phyloP scores from a whole-genome alignment of 2,797 vertebrate species.

The Phylloscopus collybita region DNA sequence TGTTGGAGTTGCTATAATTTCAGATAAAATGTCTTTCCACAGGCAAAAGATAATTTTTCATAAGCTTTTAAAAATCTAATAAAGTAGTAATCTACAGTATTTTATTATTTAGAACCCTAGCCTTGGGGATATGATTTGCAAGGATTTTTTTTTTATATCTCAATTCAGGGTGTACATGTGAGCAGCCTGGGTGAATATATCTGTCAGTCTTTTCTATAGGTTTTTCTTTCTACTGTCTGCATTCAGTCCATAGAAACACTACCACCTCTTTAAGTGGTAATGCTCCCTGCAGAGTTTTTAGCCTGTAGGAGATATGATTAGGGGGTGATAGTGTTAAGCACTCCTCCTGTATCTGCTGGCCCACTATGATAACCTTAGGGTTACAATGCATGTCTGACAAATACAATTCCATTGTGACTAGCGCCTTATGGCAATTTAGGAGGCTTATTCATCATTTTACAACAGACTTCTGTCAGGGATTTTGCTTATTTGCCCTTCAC shows the following conservation, averaged over 20 bases:
- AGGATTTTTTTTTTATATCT: constrained; percentile 71
- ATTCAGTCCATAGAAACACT: constrained; percentile 53
- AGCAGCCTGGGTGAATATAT: constrained; percentile 27
- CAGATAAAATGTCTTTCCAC: constrained; percentile 79
- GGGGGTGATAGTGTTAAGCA: constrained; percentile 86
- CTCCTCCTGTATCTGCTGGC: constrained; percentile 83
- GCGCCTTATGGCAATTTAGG: constrained; percentile 82
- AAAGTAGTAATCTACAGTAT: constrained; percentile 76
- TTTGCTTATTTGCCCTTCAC: constrained; percentile 82
- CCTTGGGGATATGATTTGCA: constrained; percentile 74
- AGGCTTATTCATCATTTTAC: constrained; percentile 86
- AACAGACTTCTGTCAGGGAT: constrained; percentile 78
- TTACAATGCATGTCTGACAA: constrained; percentile 86
- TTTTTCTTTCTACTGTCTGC: constrained; percentile 42
- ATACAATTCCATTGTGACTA: constrained; percentile 80
- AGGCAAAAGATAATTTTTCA: constrained; percentile 80
- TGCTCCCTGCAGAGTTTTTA: constrained; percentile 73
- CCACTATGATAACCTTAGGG: constrained; percentile 86
- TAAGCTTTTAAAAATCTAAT: constrained; percentile 79
- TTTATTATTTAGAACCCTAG: constrained; percentile 80
- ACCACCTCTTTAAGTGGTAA: constrained; percentile 67
- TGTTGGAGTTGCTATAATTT: constrained; percentile 77
- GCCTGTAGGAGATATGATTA: constrained; percentile 85
- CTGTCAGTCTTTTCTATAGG: constrained; percentile 52
- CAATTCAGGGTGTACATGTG: constrained; percentile 61